phyloP scores from a whole-genome alignment of 2,113 vertebrate genomes.

The Crotalus viridis region DNA sequence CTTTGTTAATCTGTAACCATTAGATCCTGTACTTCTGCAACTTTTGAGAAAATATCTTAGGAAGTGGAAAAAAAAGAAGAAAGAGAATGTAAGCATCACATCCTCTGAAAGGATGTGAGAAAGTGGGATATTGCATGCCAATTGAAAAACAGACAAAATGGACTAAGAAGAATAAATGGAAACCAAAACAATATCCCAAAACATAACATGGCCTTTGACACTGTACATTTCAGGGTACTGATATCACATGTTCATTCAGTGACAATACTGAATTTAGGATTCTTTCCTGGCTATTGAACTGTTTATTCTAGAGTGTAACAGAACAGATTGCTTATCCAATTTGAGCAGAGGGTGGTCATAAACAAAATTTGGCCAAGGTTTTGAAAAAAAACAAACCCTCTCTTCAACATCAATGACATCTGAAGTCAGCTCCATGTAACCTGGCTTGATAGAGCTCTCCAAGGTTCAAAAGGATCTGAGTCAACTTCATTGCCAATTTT shows the following conservation, averaged over 20 bases:
- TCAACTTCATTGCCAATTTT: background rate
- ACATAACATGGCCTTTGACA: background rate
- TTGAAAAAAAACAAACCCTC: background rate
- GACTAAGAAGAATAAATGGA: background rate
- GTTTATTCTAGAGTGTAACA: background rate
- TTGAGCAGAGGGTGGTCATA: background rate
- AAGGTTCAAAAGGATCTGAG: background rate
- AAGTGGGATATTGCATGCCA: background rate
- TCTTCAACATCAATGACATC: background rate
- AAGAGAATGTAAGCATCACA: background rate
- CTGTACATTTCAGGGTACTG: background rate
- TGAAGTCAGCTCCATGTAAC: background rate
- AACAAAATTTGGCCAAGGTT: background rate
- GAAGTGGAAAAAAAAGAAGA: background rate
- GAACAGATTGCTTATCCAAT: background rate
- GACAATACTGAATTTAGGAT: background rate
- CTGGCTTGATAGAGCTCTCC: background rate
- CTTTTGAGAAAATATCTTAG: background rate
- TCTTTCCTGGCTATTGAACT: background rate
- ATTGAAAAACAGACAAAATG: background rate
- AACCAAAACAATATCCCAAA: background rate
- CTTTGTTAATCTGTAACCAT: background rate
- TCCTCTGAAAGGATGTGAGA: background rate
- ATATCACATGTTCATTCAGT: background rate
- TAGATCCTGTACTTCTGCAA: background rate